A percentile compares a stretch with the other conserved stretches of the same genome.
Conservation (phyloP, 2,888 invertebrate species). For the Rutpela maculata region DNA sequence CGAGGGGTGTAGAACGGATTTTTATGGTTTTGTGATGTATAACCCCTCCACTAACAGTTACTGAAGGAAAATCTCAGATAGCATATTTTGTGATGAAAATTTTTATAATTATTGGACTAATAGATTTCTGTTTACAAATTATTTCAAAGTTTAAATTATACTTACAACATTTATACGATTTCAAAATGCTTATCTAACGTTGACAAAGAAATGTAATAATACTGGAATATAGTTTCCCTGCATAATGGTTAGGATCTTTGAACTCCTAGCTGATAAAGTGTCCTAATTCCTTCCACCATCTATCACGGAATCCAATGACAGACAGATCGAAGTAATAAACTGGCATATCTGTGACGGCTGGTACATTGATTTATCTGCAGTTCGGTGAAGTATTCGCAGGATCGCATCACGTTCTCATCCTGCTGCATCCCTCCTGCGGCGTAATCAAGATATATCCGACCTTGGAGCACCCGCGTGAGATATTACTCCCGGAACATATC, state of each 20-base stretch:
- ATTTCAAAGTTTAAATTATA: no score
- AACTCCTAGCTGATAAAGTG: constrained; percentile 50
- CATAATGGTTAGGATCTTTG: constrained; percentile 17
- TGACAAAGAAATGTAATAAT: no score
- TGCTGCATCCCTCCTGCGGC: constrained; percentile 59
- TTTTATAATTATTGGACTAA: no score
- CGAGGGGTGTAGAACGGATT: no score
- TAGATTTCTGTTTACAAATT: no score
- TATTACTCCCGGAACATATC: constrained; percentile 70
- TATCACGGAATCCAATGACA: constrained; percentile 46
- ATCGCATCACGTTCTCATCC: constrained; percentile 68
- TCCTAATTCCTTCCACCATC: constrained; percentile 54
- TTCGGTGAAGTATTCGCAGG: constrained; percentile 71
- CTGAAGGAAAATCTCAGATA: no score
- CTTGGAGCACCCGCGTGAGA: constrained; percentile 70
- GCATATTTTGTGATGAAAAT: no score
- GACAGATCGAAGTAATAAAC: constrained; percentile 65
- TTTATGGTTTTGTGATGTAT: no score
- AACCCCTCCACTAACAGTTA: no score
- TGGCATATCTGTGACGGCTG: constrained; percentile 70
- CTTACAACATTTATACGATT: no score
- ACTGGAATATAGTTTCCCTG: constrained; percentile 5
- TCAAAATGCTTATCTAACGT: no score
- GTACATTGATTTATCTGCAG: constrained; percentile 72
- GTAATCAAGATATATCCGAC: constrained; percentile 74